Evolutionary conservation across 2,888 invertebrate species (phyloP), one percentile per base, ranked within the genome.

Genomic region (Anthrax anthrax): DNA sequence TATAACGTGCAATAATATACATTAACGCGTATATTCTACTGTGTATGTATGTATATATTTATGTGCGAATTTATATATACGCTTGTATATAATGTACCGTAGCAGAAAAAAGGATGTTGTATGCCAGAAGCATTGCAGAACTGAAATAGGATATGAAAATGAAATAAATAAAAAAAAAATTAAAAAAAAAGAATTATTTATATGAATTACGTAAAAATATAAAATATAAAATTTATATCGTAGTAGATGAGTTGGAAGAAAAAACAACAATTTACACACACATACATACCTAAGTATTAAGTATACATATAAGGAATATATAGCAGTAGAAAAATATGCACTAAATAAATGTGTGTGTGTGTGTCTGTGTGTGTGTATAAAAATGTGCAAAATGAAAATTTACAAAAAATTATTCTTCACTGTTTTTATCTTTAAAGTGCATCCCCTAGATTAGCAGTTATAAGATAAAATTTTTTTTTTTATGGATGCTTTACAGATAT

Each of bases 381-480:
- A n/a, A 6, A 23, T 23, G 23, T 6, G 23, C n/a, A n/a, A n/a
- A n/a, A n/a, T n/a, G n/a, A n/a, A n/a, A n/a, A n/a, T n/a, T n/a
- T n/a, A n/a, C n/a, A n/a, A n/a, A n/a, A n/a, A n/a, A n/a, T n/a
- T n/a, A n/a, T 48, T 44, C 41, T 32, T 44, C 43, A 29, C 44
- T 47, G 44, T 47, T 45, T 50, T 41, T 47, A 45, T 50, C 47
- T 45, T 50, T 47, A 50, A 47, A 50, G 47, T 47, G 45, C 50
- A 50, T 50, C 45, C 50, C 47, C 45, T 47, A 41, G 50, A 44
- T 49, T 47, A 47, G 50, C 47, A 47, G 45, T 37, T 41, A 43
- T 43, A 45, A 47, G 47, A 50, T 42, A 45, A 10, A 3, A 12
- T 12, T 32, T 32, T 32, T 32, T 32, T 32, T 32, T 32, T 12